Conservation (phyloP, 2,888 invertebrate species). For the Campaea margaritaria region DNA sequence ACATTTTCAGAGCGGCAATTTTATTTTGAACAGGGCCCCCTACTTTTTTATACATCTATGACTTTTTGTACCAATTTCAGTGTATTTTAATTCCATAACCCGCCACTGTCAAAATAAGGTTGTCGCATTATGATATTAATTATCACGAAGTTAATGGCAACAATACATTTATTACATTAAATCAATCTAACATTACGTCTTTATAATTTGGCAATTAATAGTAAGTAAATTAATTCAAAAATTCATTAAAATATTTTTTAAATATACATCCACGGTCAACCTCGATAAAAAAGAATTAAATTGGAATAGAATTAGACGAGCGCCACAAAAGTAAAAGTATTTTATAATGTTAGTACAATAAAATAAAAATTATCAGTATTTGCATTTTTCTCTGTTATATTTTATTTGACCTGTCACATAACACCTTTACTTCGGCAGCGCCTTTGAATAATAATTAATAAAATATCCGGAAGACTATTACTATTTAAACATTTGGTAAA, state of each 20-base stretch:
- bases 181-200: slow-evolving; percentile 40
- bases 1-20: slow-evolving; percentile 15
- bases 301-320: slow-evolving; percentile 17
- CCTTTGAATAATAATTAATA: slow-evolving; percentile 4
- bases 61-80: background rate
- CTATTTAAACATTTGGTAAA: slow-evolving; percentile 21
- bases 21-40: slow-evolving; percentile 6
- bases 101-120: slow-evolving; percentile 24
- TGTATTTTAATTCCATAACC: background rate
- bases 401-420: slow-evolving; percentile 1
- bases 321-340: slow-evolving; percentile 2
- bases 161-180: slow-evolving; percentile 46
- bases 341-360: background rate
- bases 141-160: slow-evolving; percentile 60
- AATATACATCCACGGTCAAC: slow-evolving; percentile 16
- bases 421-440: slow-evolving; percentile 1
- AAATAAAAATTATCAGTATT: background rate
- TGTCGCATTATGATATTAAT: slow-evolving; percentile 24
- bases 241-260: slow-evolving; percentile 31
- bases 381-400: background rate
- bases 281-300: slow-evolving; percentile 20
- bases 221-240: slow-evolving; percentile 29
- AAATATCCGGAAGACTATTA: slow-evolving; percentile 58
- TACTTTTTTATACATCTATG: background rate
- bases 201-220: slow-evolving; percentile 44